Evolutionary conservation across 64 coral and sea anemone genomes (phyloP).

Genomic region (Orbicella faveolata): DNA sequence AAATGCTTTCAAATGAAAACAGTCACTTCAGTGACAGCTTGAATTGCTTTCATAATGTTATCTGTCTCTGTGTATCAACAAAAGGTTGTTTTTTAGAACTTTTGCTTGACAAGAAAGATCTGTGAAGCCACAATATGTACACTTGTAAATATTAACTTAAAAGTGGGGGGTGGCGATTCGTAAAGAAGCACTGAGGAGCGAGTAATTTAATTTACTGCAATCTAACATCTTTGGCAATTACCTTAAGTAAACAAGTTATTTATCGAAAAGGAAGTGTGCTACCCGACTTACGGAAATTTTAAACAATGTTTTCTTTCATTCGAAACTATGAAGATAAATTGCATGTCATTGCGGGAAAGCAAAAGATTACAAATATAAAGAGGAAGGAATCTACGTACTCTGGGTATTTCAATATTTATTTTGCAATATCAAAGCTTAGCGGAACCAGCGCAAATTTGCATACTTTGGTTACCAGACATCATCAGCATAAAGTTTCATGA

Average conservation of each 20-base stretch:
- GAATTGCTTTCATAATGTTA: neutral
- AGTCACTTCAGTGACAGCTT: neutral
- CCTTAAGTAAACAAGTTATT: neutral
- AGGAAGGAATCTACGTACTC: neutral
- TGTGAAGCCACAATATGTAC: neutral
- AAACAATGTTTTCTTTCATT: neutral
- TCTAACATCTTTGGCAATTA: neutral
- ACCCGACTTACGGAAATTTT: neutral
- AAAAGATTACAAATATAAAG: neutral
- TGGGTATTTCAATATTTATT: neutral
- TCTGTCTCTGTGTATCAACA: neutral
- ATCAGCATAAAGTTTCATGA: neutral
- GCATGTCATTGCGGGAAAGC: neutral
- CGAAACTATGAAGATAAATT: neutral
- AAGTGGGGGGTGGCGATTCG: neutral
- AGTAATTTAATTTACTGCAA: neutral
- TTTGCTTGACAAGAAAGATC: neutral
- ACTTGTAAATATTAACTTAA: neutral
- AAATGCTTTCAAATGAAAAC: neutral
- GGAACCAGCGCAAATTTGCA: neutral
- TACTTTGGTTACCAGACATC: constrained; percentile 19
- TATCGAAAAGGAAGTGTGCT: neutral
- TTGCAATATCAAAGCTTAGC: neutral
- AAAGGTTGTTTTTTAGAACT: neutral
- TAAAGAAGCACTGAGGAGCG: neutral